Conservation (phyloP, 1,140 invertebrate species). For the Trichonephila clavipes region DNA sequence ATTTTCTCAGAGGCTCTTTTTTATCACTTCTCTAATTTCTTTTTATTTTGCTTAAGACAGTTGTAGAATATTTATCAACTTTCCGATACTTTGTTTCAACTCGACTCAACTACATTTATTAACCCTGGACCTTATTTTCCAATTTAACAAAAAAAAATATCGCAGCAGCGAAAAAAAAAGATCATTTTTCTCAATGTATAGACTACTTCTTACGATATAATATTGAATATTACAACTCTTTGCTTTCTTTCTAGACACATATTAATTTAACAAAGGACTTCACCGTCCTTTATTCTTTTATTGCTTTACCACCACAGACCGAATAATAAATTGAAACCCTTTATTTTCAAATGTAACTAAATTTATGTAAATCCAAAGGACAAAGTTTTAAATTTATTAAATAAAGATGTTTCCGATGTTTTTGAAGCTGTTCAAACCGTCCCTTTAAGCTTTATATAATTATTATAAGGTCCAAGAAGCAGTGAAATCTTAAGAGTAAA, state of each 20-base stretch:
- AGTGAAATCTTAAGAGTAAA: not conserved
- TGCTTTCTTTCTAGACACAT: not conserved
- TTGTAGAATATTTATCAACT: too few relatives aligned
- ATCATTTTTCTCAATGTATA: not conserved
- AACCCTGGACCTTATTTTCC: too few relatives aligned
- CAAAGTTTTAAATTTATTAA: not conserved
- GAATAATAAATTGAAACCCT: not conserved
- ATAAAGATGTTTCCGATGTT: not conserved
- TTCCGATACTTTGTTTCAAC: too few relatives aligned
- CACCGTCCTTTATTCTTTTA: not conserved
- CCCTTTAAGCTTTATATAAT: too few relatives aligned
- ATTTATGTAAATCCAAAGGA: not conserved
- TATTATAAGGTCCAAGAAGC: not conserved
- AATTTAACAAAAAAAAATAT: too few relatives aligned
- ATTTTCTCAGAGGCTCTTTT: too few relatives aligned
- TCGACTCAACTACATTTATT: too few relatives aligned
- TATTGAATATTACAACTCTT: not conserved
- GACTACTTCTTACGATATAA: not conserved
- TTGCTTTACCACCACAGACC: not conserved
- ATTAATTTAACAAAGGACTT: not conserved
- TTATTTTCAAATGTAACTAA: not conserved
- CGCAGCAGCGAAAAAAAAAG: not conserved
- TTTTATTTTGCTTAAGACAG: too few relatives aligned
- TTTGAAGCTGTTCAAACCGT: not conserved
- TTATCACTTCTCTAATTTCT: too few relatives aligned